Conservation (phyloP, 2,797 vertebrate species). For the Chlorospingus semifuscus region DNA sequence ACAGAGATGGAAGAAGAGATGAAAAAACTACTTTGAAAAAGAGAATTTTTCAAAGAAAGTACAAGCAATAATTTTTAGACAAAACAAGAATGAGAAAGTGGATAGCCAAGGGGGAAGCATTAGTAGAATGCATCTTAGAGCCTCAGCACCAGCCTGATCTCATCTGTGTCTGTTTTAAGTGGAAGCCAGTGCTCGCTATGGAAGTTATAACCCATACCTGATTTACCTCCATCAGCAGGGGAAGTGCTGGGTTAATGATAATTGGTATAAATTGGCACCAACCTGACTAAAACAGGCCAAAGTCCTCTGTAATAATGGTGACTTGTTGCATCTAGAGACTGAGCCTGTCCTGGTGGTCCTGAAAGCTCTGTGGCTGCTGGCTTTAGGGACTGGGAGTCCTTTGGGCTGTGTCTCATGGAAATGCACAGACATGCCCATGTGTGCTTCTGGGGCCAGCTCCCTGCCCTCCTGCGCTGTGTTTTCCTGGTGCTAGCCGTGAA, state of each 20-base stretch:
- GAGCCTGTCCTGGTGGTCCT: background rate
- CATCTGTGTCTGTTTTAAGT: background rate
- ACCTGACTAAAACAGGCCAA: background rate
- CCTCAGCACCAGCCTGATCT: background rate
- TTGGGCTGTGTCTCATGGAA: background rate
- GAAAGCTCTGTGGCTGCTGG: background rate
- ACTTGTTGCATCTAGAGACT: background rate
- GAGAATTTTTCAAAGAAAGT: background rate
- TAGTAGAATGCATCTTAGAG: background rate
- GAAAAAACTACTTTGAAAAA: background rate
- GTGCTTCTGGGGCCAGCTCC: background rate
- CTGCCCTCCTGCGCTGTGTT: background rate
- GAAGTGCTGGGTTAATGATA: background rate
- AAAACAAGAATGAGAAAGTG: background rate
- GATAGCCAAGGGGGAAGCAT: background rate
- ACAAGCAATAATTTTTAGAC: background rate
- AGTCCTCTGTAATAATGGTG: background rate
- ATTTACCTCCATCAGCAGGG: background rate
- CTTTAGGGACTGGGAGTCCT: background rate
- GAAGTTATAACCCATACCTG: background rate
- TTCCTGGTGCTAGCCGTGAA: background rate
- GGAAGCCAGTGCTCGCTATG: fast-evolving
- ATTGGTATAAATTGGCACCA: background rate
- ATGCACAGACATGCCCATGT: background rate
- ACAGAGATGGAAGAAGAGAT: background rate